Percentiles rank a stretch among this genome's conserved stretches.
Conservation (phyloP, 2,888 invertebrate genomes). For the Andricus quercusramuli region DNA sequence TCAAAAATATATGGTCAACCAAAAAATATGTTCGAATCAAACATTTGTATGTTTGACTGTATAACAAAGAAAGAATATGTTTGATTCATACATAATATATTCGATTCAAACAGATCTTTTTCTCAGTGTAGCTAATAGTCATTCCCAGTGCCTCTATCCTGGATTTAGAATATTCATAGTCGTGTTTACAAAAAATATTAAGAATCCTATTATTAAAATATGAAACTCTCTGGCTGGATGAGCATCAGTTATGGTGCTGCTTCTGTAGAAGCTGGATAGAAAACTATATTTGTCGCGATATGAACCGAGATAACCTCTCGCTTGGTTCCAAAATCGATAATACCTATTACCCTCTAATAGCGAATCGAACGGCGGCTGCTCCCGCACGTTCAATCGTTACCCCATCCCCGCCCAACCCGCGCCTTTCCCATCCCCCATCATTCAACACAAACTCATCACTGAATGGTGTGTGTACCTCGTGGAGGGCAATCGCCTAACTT, state of each 20-base stretch:
- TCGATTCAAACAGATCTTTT: too few species aligned
- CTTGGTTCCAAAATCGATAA: constrained; percentile 62
- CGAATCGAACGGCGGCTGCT: constrained; percentile 52
- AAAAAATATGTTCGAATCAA: too few species aligned
- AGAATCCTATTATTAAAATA: background rate
- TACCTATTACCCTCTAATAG: constrained; percentile 65
- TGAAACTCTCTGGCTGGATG: background rate
- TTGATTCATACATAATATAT: too few species aligned
- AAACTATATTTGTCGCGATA: constrained; percentile 59
- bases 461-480: background rate
- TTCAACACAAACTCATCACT: background rate
- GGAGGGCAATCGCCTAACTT: constrained; percentile 43
- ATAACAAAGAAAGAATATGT: too few species aligned
- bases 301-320: constrained; percentile 59
- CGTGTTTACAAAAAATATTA: background rate
- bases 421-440: background rate
- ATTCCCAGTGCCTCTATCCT: too few species aligned
- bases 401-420: constrained; percentile 5
- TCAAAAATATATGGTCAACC: too few species aligned
- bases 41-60: too few species aligned
- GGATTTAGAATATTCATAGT: too few species aligned
- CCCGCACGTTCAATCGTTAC: constrained; percentile 35
- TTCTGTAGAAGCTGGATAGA: constrained; percentile 27
- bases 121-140: too few species aligned
- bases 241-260: constrained; percentile 4